These are phyloP conservation scores for Perizoma flavofasciatum DNA, from an alignment of 2,888 invertebrate species.

Conservation along the genomic window DNA sequence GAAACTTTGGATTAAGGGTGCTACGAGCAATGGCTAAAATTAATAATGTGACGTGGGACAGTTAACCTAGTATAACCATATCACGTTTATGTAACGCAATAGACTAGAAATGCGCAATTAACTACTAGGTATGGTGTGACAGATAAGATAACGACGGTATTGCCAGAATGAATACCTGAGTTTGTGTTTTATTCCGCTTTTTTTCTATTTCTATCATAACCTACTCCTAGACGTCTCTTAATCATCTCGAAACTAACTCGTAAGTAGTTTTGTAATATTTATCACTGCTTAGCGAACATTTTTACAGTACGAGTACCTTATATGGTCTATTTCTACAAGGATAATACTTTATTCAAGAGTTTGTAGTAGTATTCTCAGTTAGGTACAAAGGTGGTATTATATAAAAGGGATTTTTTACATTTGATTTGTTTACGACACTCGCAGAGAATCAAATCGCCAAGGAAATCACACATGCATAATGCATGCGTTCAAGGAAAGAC, in stretches of 20 bases:
- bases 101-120: conserved; percentile 31
- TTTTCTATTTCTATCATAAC: background rate
- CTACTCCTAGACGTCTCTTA: background rate
- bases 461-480: conserved; percentile 74
- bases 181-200: conserved; percentile 5
- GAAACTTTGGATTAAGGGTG: too few species aligned
- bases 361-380: background rate
- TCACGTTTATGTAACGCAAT: conserved; percentile 26
- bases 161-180: conserved; percentile 4
- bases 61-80: background rate
- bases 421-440: conserved; percentile 30
- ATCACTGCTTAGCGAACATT: too few species aligned
- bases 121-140: conserved; percentile 17
- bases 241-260: too few species aligned
- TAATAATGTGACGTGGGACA: background rate
- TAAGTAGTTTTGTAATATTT: too few species aligned
- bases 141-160: conserved; percentile 35
- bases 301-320: too few species aligned
- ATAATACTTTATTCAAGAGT: too few species aligned
- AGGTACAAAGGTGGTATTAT: conserved; percentile 4
- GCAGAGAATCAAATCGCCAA: conserved; percentile 56
- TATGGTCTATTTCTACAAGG: too few species aligned
- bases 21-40: background rate
- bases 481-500: conserved; percentile 65
- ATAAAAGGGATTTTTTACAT: conserved; percentile 18